These are phyloP conservation scores for Picus viridis DNA, from an alignment of 2,797 vertebrate genomes.

Conservation along the genomic window DNA sequence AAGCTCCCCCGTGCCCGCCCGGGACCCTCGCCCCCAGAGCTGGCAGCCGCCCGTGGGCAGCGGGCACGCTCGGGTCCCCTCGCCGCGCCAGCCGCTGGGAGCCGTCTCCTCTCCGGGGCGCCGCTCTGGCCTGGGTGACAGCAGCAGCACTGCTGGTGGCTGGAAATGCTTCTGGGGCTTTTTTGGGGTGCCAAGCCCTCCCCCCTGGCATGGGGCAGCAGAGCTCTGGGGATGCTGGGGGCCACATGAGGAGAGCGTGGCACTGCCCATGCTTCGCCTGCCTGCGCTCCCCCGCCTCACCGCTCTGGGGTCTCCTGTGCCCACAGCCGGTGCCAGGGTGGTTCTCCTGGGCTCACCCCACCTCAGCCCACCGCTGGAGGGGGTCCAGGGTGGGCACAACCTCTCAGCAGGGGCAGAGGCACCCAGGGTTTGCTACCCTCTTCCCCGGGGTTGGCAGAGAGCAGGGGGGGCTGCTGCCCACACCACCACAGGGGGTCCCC, in stretches of 20 bases:
- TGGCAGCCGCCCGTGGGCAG: neutral
- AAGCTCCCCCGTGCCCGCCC: neutral
- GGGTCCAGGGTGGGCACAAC: neutral
- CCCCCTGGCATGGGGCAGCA: neutral
- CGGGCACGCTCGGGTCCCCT: too few relatives aligned
- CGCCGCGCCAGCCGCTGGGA: neutral
- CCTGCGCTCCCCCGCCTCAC: neutral
- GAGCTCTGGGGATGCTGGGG: neutral
- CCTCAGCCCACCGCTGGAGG: neutral
- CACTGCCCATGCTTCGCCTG: neutral
- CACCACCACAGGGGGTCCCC: neutral
- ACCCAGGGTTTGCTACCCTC: neutral
- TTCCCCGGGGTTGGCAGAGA: too few relatives aligned
- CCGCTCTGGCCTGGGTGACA: neutral
- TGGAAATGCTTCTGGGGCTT: neutral
- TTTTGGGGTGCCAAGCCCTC: neutral
- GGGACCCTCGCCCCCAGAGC: neutral
- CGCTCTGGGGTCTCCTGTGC: neutral
- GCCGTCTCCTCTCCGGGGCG: constrained; percentile 8
- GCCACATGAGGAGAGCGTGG: neutral
- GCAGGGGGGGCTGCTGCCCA: neutral
- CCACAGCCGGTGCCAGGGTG: neutral
- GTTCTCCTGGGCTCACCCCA: neutral
- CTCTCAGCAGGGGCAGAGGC: neutral
- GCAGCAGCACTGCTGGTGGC: neutral